These are phyloP conservation scores for Hyposoter didymator DNA, from an alignment of 2,888 invertebrate genomes.

Conservation along the genomic window DNA sequence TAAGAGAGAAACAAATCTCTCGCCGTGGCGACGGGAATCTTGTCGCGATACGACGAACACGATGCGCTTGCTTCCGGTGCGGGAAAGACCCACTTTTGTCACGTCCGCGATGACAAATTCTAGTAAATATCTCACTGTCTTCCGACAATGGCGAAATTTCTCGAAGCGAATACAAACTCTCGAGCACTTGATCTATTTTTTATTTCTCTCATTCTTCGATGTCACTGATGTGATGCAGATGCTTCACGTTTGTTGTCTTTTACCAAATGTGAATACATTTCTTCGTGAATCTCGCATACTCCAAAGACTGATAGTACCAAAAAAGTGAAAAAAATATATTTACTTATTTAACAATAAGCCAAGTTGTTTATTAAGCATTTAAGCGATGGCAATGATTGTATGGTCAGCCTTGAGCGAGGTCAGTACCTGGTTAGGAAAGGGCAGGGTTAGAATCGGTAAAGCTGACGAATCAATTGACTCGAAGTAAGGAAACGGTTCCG, in stretches of 20 bases:
- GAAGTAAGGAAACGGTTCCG: no score
- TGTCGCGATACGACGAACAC: slow-evolving; percentile 47
- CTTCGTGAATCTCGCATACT: not conserved
- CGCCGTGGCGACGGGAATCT: slow-evolving; percentile 46
- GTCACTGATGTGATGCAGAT: slow-evolving; percentile 40
- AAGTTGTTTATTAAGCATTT: not conserved
- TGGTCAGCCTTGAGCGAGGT: no score
- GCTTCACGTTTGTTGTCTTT: slow-evolving; percentile 25
- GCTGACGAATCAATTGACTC: no score
- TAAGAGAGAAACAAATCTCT: slow-evolving; percentile 51
- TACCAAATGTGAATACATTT: not conserved
- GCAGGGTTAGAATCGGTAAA: no score
- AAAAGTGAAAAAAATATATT: not conserved
- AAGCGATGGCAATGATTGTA: not conserved
- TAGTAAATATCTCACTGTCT: slow-evolving; percentile 74
- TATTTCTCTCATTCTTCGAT: slow-evolving; percentile 13
- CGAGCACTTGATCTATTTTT: slow-evolving; percentile 20
- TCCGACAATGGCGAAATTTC: slow-evolving; percentile 46
- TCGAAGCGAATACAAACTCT: slow-evolving; percentile 39
- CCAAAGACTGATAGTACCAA: not conserved
- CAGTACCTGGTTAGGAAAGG: no score
- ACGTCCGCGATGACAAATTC: slow-evolving; percentile 76
- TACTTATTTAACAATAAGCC: not conserved
- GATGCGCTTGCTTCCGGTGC: slow-evolving; percentile 46
- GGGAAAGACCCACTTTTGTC: slow-evolving; percentile 46